Evolutionary conservation across 2,113 vertebrate species (phyloP), one percentile per base, ranked within the genome.

Genomic region (Cettia cetti): DNA sequence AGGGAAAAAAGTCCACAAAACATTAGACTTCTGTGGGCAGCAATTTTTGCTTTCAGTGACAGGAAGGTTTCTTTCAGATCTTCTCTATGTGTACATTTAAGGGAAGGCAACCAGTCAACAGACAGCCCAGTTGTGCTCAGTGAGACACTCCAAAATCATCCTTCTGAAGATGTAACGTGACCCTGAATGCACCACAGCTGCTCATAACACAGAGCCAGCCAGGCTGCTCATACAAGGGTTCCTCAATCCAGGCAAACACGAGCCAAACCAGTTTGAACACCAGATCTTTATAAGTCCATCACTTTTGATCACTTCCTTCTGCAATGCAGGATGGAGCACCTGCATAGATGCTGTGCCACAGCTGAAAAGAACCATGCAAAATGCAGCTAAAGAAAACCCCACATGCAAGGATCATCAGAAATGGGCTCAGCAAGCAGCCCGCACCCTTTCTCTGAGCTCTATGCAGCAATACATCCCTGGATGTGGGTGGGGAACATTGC

Each of bases 401-500:
- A 30, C 4, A 26, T 1, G 4, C 26, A 61, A 70, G 31, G 68
- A 42, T 54, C 37, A 59, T 6, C 30, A 72, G 28, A 33, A 86
- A 69, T 1, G 13, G 74, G 53, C 45, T 93, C 54, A 61, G 75
- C 50, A 65, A 35, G 57, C 71, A 92, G 76, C 65, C 35, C 0
- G 2, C 44, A 92, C 12, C 86, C 71, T 59, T 82, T 50, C 87
- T 59, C 75, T 20, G 59, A 30, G 57, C 68, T 50, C 82, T 63
- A 40, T 50, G 70, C 75, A 79, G 90, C 75, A 91, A 31, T 59
- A 35, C 74, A 80, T 63, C 78, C 66, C 90, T 85, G 78, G 35
- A 61, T 70, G 75, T 92, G 91, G 87, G 93, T 92, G 74, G 81
- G 65, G 95, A 97, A 86, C 72, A 40, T 8, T 56, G 72, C 92